phyloP scores from a whole-genome alignment of 2,888 invertebrate species.

The Drosophila subquinaria region DNA sequence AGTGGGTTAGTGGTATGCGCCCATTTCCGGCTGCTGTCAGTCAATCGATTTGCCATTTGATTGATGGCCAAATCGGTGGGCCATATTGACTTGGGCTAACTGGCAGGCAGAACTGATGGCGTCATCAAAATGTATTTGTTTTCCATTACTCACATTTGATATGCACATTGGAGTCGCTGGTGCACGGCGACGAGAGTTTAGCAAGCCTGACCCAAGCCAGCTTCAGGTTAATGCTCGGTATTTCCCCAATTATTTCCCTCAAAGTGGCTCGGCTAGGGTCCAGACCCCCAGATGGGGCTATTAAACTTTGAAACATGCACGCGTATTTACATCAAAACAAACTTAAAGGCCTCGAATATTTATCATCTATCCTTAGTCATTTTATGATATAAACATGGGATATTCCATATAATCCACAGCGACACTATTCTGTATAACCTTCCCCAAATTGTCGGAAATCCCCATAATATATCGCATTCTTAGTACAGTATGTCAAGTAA shows the following conservation, averaged over 20 bases:
- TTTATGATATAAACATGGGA: not conserved
- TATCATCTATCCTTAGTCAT: constrained; percentile 10
- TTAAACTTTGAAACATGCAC: constrained; percentile 33
- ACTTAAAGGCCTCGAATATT: constrained; percentile 17
- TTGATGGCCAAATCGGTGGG: constrained; percentile 39
- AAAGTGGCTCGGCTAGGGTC: constrained; percentile 18
- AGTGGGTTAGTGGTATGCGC: constrained; percentile 52
- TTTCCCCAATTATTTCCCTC: constrained; percentile 46
- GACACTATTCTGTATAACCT: not conserved
- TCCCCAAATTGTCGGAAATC: not conserved
- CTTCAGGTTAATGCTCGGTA: constrained; percentile 45
- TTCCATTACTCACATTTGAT: constrained; percentile 44
- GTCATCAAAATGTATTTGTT: constrained; percentile 32
- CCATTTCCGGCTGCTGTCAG: constrained; percentile 54
- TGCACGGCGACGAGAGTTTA: constrained; percentile 3
- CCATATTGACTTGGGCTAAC: not conserved
- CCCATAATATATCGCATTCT: not conserved
- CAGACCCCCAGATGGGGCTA: constrained; percentile 21
- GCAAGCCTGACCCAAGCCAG: not conserved
- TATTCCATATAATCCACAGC: not conserved
- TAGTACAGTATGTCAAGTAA: not conserved
- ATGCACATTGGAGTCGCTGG: constrained; percentile 33
- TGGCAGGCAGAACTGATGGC: constrained; percentile 16
- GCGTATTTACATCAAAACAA: constrained; percentile 16
- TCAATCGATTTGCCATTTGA: constrained; percentile 33